Base-by-base conservation (phyloP, 2,888 invertebrate genomes). In the Mesorhabditis belari region DNA sequence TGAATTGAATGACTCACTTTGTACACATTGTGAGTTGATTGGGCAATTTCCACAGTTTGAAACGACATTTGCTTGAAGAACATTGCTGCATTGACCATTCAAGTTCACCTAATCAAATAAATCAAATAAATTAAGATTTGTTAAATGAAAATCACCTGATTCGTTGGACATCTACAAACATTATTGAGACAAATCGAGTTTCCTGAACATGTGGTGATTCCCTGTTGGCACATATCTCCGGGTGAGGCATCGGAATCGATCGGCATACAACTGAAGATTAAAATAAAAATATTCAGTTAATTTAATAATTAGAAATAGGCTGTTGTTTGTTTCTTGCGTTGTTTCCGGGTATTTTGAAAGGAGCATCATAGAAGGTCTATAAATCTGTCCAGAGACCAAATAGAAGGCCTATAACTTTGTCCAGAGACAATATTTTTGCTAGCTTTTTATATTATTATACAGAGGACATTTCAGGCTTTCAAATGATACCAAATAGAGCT, bases 151-250 rank as follows among this genome's bases (percentile, higher is more conserved):
- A 17, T 26, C 28, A 63, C 60, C 51, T 65, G 60, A 44, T 58
- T 59, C 2, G 49, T 44, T 5, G 69, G 69, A 35, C 80, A 80
- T 19, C 62, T 65, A 59, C 80, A 80, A 5, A 79, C 58, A 26
- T 75, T 75, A 27, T 72, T 67, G 5, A 61, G 49, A 60, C 80
- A 80, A 17, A 62, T 29, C 0, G 77, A 74, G 49, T 72, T 73
- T n/a, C 80, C 80, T 5, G 71, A 70, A 59, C 80, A 80, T 5
- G 62, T 53, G n/a, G 79, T 79, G n/a, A 71, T 58, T 3, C 64
- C 70, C 1, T 61, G 56, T 25, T 76, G 67, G 44, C 78, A 78
- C 17, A 70, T 62, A 35, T 79, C 76, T 4, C 78, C 78, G 6
- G 79, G 78, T 4, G 62, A 62, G 0, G 78, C 74, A 58, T 60